A percentile compares a stretch with the other conserved stretches of the same genome.
These are phyloP conservation scores for Idaea straminata DNA, from an alignment of 2,888 invertebrate species.

Conservation along the genomic window DNA sequence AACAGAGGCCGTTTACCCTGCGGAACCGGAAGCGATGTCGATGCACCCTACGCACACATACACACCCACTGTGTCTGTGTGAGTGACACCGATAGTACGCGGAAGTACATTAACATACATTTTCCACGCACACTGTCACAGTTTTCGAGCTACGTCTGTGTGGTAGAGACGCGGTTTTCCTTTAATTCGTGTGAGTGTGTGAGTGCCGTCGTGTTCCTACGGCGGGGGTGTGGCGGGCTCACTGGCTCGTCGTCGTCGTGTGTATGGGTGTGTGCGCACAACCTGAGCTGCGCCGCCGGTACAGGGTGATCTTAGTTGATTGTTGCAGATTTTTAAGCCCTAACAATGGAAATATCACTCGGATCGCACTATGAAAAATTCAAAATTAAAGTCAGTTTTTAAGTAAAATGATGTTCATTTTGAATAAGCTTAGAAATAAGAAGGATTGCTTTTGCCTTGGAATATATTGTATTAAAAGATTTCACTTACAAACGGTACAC, in stretches of 20 bases:
- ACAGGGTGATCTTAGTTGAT: slow-evolving; percentile 11
- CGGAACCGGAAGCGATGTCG: slow-evolving; percentile 73
- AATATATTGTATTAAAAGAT: no score
- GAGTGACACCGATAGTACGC: slow-evolving; percentile 69
- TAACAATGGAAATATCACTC: background rate
- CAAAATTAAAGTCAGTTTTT: no score
- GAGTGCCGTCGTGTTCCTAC: slow-evolving; percentile 64
- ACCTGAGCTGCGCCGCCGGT: slow-evolving; percentile 15
- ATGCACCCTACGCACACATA: slow-evolving; percentile 69
- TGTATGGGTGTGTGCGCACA: slow-evolving; percentile 42
- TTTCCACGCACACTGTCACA: slow-evolving; percentile 55
- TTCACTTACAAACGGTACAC: no score
- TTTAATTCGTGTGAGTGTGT: slow-evolving; percentile 45
- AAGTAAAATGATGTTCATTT: no score
- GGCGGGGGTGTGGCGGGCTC: slow-evolving; percentile 65
- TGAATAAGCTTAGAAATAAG: no score
- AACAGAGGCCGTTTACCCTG: slow-evolving; percentile 71
- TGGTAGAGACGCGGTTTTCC: slow-evolving; percentile 35
- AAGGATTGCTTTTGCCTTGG: no score
- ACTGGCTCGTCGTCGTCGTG: slow-evolving; percentile 43
- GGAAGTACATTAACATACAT: slow-evolving; percentile 76
- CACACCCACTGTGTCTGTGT: slow-evolving; percentile 35
- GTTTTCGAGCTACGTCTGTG: slow-evolving; percentile 36
- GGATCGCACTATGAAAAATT: no score
- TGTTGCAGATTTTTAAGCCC: background rate